Evolutionary conservation across 2,797 vertebrate species (phyloP).

Genomic region (Premnoplex brunnescens): DNA sequence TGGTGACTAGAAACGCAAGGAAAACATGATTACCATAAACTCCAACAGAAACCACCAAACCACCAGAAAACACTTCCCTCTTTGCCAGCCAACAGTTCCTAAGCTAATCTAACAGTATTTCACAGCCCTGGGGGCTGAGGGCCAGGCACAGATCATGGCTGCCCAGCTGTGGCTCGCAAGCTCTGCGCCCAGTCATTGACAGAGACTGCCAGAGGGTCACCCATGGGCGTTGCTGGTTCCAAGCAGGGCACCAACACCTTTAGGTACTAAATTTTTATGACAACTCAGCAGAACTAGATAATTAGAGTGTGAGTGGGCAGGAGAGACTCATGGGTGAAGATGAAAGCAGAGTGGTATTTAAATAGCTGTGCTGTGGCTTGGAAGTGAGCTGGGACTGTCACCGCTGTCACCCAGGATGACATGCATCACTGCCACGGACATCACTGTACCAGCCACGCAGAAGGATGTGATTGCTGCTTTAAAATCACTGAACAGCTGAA

Average conservation of each 20-base stretch:
- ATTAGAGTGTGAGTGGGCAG: neutral
- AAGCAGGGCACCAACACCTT: accelerated
- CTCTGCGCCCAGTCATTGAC: accelerated
- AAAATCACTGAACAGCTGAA: neutral
- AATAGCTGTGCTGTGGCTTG: neutral
- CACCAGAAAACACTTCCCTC: neutral
- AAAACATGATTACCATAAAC: neutral
- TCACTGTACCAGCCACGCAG: neutral
- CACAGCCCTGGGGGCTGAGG: neutral
- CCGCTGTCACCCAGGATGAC: neutral
- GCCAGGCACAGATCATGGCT: neutral
- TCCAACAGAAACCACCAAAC: neutral
- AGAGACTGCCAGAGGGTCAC: neutral
- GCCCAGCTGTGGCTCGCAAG: accelerated
- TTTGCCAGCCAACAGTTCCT: neutral
- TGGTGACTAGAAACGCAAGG: accelerated
- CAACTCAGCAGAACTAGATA: slow-evolving; percentile 1
- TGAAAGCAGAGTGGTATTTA: neutral
- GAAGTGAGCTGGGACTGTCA: neutral
- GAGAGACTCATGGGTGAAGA: neutral
- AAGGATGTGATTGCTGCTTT: neutral
- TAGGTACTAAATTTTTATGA: neutral
- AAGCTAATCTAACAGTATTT: neutral
- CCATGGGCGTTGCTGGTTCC: neutral
- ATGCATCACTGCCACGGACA: neutral